A percentile compares a stretch with the other conserved stretches of the same genome.
phyloP scores from a whole-genome alignment of 2,797 vertebrate species.

The Gouania willdenowi region DNA sequence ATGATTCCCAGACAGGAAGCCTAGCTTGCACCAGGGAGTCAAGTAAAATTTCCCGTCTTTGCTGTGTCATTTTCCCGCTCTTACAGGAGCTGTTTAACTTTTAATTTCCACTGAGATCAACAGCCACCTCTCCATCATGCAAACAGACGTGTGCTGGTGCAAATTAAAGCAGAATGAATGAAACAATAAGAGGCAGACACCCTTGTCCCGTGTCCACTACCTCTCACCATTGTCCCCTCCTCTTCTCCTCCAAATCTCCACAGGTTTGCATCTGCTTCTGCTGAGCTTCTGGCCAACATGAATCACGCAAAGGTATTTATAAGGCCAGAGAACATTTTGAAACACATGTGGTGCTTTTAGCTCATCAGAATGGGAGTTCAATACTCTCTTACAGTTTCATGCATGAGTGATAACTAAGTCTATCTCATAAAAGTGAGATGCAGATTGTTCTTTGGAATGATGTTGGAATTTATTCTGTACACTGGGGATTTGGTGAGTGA shows the following conservation, averaged over 20 bases:
- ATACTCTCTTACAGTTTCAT: constrained; percentile 6
- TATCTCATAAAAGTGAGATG: no score
- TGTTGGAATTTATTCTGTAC: no score
- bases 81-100: constrained; percentile 10
- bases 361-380: constrained; percentile 28
- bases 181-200: constrained; percentile 9
- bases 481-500: constrained; percentile 27
- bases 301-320: constrained; percentile 70
- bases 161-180: constrained; percentile 2
- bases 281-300: constrained; percentile 53
- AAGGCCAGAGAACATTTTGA: constrained; percentile 65
- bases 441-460: no score
- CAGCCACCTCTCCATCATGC: background rate
- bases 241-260: constrained; percentile 11
- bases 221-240: constrained; percentile 4
- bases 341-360: constrained; percentile 62
- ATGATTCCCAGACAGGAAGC: constrained; percentile 70
- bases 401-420: constrained; percentile 2
- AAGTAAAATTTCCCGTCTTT: constrained; percentile 31
- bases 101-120: background rate
- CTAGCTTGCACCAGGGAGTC: constrained; percentile 34
- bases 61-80: constrained; percentile 35
- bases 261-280: constrained; percentile 32
- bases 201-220: constrained; percentile 4
- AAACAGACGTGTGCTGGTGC: no score